These are phyloP conservation scores for Spatulosminthurus flaviceps DNA, from an alignment of 2,888 invertebrate genomes.

Conservation along the genomic window DNA sequence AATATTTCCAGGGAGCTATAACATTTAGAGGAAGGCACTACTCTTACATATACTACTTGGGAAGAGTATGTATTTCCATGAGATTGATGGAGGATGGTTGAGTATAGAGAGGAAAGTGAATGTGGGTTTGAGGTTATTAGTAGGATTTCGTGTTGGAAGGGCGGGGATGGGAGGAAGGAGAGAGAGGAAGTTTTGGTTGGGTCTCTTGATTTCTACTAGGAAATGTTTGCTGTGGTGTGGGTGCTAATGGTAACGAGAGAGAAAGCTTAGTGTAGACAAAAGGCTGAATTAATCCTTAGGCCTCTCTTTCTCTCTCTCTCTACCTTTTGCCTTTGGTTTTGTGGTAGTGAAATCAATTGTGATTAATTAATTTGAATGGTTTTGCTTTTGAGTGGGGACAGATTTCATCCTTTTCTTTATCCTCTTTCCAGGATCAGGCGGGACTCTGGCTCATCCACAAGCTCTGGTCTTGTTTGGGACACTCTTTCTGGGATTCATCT, in stretches of 20 bases:
- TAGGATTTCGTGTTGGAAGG: background rate
- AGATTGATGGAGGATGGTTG: background rate
- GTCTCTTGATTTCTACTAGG: background rate
- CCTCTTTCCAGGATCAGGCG: background rate
- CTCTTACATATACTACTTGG: no score
- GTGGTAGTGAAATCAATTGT: conserved; percentile 40
- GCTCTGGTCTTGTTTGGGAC: background rate
- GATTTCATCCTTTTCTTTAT: conserved; percentile 12
- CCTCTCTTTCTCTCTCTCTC: no score
- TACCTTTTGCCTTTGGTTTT: background rate
- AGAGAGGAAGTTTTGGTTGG: background rate
- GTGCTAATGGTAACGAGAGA: conserved; percentile 5
- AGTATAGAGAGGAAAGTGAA: background rate
- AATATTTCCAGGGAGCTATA: no score
- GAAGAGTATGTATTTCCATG: no score
- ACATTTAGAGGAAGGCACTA: no score
- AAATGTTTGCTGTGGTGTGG: conserved; percentile 1
- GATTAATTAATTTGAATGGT: conserved; percentile 43
- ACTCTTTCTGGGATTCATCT: background rate
- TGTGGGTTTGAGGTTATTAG: no score
- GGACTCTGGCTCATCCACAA: background rate
- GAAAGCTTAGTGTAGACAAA: conserved; percentile 15
- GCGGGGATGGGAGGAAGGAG: background rate
- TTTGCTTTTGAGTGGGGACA: conserved; percentile 8
- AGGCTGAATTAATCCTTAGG: conserved; percentile 36